Evolutionary conservation across 2,888 invertebrate genomes (phyloP).

Genomic region (Diachrysia chrysitis): DNA sequence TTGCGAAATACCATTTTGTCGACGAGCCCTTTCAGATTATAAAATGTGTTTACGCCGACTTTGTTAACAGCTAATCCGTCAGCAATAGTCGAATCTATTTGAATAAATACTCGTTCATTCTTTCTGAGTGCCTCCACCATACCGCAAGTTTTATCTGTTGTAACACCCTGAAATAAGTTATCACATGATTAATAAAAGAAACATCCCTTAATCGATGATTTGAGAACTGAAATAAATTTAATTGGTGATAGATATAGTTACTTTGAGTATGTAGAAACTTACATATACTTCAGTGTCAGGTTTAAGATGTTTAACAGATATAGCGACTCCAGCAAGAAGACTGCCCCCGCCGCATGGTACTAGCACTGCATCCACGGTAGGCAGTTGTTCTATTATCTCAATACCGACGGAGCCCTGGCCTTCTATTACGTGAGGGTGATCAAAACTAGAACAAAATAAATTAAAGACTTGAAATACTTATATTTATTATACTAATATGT

Average conservation of each 20-base stretch:
- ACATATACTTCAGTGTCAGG: slow-evolving; percentile 96
- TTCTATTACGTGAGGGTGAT: slow-evolving; percentile 97
- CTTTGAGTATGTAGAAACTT: slow-evolving; percentile 71
- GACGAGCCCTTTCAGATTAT: slow-evolving; percentile 78
- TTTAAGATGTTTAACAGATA: slow-evolving; percentile 95
- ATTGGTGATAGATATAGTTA: not conserved
- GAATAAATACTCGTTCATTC: slow-evolving; percentile 92
- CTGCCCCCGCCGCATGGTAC: slow-evolving; percentile 98
- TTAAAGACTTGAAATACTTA: not conserved
- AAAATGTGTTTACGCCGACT: slow-evolving; percentile 82
- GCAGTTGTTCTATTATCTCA: slow-evolving; percentile 97
- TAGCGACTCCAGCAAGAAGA: slow-evolving; percentile 95
- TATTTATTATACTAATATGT: not conserved
- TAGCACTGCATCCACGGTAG: slow-evolving; percentile 95
- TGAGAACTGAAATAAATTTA: not conserved
- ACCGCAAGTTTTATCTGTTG: slow-evolving; percentile 79
- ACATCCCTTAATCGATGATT: not conserved
- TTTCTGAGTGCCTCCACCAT: slow-evolving; percentile 88
- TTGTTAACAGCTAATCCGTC: slow-evolving; percentile 91
- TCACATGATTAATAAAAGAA: not conserved
- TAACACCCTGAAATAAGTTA: slow-evolving; percentile 72
- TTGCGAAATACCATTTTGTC: slow-evolving; percentile 88
- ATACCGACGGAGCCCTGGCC: slow-evolving; percentile 98
- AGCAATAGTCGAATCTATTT: slow-evolving; percentile 93
- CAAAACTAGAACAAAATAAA: slow-evolving; percentile 90